Conservation (phyloP, 2,113 vertebrate species). For the Mohoua ochrocephala region DNA sequence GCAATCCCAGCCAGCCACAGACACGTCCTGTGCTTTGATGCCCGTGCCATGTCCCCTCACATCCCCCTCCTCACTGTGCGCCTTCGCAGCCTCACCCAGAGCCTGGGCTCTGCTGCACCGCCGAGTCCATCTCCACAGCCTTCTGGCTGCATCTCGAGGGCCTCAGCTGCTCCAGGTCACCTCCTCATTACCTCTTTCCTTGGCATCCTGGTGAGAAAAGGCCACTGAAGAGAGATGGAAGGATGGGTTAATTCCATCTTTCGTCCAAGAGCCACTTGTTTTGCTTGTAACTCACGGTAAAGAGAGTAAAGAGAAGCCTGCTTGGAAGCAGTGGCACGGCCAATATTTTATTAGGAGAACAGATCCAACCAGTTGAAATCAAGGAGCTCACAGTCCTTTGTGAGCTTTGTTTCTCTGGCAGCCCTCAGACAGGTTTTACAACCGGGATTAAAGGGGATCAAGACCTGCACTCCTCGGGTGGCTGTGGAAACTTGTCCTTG, state of each 20-base stretch:
- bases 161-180: background rate
- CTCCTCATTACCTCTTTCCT: background rate
- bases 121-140: background rate
- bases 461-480: background rate
- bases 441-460: background rate
- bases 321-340: background rate
- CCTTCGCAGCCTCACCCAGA: background rate
- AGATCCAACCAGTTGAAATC: background rate
- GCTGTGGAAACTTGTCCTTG: background rate
- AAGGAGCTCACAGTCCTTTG: background rate
- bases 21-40: accelerated
- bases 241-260: background rate
- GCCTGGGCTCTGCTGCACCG: background rate
- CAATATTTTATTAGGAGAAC: background rate
- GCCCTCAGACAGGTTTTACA: background rate
- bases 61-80: background rate
- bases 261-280: background rate
- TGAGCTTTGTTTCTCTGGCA: background rate
- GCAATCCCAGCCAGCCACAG: background rate
- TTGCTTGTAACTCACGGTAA: background rate
- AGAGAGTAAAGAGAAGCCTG: background rate
- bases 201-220: background rate
- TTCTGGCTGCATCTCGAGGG: background rate
- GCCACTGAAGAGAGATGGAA: background rate
- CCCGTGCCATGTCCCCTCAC: background rate